Evolutionary conservation across 2,888 invertebrate genomes (phyloP).

Genomic region (Priocnemis perturbator): DNA sequence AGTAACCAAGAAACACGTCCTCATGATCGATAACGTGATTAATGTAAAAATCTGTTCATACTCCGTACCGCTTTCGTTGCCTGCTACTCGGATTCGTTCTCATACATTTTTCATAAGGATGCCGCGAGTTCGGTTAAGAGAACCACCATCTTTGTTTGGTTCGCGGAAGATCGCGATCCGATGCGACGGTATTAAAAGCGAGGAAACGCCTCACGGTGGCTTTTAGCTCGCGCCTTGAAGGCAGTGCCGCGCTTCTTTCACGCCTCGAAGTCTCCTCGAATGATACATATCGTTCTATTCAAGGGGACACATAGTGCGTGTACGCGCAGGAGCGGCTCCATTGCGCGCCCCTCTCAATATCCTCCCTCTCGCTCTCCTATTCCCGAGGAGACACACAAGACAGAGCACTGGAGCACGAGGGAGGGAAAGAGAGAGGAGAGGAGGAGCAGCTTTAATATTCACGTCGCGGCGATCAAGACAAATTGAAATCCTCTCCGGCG

Average conservation of each 20-base stretch:
- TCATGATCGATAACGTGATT: no score
- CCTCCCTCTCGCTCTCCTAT: slow-evolving; percentile 2
- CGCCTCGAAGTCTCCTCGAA: not conserved
- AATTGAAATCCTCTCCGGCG: slow-evolving; percentile 67
- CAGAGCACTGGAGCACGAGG: not conserved
- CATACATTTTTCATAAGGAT: no score
- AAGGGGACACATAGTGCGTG: not conserved
- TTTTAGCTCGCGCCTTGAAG: no score
- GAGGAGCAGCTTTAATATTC: slow-evolving; percentile 63
- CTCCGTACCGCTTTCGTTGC: no score
- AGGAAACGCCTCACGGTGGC: no score
- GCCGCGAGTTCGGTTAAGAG: no score
- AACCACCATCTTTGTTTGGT: no score
- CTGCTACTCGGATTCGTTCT: no score
- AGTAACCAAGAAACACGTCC: not conserved
- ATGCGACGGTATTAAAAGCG: no score
- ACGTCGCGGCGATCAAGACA: slow-evolving; percentile 70
- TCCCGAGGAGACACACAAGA: not conserved
- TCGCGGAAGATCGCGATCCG: no score
- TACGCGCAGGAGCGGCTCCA: not conserved
- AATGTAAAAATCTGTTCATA: no score
- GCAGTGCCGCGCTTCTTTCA: slow-evolving; percentile 3
- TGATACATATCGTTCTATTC: no score
- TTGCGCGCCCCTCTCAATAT: slow-evolving; percentile 12
- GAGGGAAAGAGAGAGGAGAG: slow-evolving; percentile 21